phyloP scores from a whole-genome alignment of 2,113 vertebrate genomes.

The Sylvietta virens region DNA sequence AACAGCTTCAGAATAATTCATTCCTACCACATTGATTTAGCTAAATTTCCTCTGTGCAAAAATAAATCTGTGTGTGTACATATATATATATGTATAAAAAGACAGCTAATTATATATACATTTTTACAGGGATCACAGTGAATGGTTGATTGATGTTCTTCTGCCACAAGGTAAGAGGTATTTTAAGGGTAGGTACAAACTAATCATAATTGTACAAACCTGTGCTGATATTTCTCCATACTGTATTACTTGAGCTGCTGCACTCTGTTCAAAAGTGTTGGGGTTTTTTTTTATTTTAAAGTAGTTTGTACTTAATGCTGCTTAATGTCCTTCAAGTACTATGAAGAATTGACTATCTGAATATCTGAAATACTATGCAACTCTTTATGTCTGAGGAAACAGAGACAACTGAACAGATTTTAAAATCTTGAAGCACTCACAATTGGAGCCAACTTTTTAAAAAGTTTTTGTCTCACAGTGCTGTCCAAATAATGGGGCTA shows the following conservation, averaged over 20 bases:
- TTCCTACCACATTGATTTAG: not conserved
- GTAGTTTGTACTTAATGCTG: not conserved
- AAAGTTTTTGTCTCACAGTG: not conserved
- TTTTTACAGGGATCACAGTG: conserved; percentile 87
- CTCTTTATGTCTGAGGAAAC: not conserved
- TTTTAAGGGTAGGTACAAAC: conserved; percentile 49
- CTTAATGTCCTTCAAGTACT: not conserved
- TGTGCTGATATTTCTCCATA: conserved; percentile 8
- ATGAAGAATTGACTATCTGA: not conserved
- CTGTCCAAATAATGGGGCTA: not conserved
- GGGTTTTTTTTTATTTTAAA: not conserved
- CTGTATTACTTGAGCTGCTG: not conserved
- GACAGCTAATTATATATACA: not conserved
- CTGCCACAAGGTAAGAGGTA: conserved; percentile 92
- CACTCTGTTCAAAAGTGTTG: not conserved
- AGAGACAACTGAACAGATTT: not conserved
- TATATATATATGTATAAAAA: not conserved
- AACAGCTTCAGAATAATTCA: conserved; percentile 5
- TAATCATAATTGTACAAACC: not conserved
- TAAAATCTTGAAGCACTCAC: not conserved
- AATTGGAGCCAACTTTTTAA: not conserved
- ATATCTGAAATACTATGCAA: not conserved
- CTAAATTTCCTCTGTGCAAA: conserved; percentile 8
- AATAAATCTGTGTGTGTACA: not conserved
- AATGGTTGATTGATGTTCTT: conserved; percentile 98